These are phyloP conservation scores for Drosophila ohnishii DNA, from an alignment of 1,140 invertebrate genomes.

Conservation along the genomic window DNA sequence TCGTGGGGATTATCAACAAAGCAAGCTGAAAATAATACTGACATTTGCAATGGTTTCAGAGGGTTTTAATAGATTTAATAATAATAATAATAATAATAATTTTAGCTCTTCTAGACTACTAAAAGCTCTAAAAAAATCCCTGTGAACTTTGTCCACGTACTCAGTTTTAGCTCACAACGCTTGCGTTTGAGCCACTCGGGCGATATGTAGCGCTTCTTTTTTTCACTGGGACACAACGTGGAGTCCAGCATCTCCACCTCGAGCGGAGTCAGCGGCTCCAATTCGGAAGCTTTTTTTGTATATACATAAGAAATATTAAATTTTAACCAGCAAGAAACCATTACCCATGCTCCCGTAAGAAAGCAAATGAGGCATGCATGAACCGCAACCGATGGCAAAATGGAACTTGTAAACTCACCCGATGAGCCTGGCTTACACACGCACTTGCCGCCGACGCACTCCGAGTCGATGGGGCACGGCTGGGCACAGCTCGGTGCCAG, in stretches of 20 bases:
- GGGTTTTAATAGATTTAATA: not conserved
- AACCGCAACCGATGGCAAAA: constrained; percentile 10
- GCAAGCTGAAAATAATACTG: not conserved
- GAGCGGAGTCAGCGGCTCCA: constrained; percentile 56
- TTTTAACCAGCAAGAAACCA: constrained; percentile 5
- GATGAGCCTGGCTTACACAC: constrained; percentile 87
- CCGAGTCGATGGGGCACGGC: constrained; percentile 79
- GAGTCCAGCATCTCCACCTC: constrained; percentile 37
- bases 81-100: not conserved
- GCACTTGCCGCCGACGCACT: constrained; percentile 84
- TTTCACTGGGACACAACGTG: constrained; percentile 58
- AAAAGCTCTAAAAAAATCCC: not conserved
- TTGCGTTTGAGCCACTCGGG: constrained; percentile 81
- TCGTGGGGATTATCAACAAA: constrained; percentile 13
- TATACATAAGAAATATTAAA: constrained; percentile 5
- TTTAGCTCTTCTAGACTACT: not conserved
- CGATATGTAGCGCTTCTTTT: constrained; percentile 80
- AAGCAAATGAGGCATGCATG: constrained; percentile 32
- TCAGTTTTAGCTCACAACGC: constrained; percentile 80
- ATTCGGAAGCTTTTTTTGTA: constrained; percentile 52
- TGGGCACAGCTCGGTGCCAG: constrained; percentile 71
- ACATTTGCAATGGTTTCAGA: not conserved
- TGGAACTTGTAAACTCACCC: constrained; percentile 83
- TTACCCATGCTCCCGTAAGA: constrained; percentile 12
- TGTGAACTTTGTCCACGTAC: constrained; percentile 51